Evolutionary conservation across 2,113 vertebrate genomes (phyloP).

Genomic region (Microtus montanus): DNA sequence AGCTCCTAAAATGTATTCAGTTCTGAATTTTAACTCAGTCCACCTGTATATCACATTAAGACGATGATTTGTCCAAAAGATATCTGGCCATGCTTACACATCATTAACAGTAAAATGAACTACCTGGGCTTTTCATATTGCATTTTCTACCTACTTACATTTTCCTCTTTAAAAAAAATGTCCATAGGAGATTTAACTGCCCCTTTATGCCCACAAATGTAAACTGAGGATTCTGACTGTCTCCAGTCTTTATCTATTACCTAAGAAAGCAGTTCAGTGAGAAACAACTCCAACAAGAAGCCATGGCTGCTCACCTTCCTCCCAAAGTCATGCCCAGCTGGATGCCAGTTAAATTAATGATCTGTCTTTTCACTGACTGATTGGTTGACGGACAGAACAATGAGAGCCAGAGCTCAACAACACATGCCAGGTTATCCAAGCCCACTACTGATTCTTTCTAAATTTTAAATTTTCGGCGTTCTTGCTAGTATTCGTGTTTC

Average conservation of each 20-base stretch:
- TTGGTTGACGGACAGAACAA: neutral
- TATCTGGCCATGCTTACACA: neutral
- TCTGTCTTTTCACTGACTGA: neutral
- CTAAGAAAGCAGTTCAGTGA: neutral
- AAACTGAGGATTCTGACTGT: neutral
- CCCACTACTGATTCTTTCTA: neutral
- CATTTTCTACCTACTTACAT: neutral
- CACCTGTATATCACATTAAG: constrained; percentile 47
- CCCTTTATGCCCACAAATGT: neutral
- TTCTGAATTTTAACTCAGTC: constrained; percentile 63
- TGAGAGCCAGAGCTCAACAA: neutral
- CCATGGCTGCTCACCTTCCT: neutral
- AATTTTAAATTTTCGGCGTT: neutral
- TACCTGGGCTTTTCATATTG: constrained; percentile 11
- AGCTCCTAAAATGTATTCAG: constrained; percentile 36
- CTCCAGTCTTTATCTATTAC: neutral
- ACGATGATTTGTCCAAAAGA: constrained; percentile 16
- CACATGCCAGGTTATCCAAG: neutral
- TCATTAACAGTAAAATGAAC: constrained; percentile 40
- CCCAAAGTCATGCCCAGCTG: neutral
- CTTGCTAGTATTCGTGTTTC: neutral
- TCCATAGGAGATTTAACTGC: neutral
- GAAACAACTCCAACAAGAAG: neutral
- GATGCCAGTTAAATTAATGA: neutral
- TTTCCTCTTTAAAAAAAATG: constrained; percentile 40